phyloP scores from a whole-genome alignment of 2,113 vertebrate genomes.

The Myotis brandtii region DNA sequence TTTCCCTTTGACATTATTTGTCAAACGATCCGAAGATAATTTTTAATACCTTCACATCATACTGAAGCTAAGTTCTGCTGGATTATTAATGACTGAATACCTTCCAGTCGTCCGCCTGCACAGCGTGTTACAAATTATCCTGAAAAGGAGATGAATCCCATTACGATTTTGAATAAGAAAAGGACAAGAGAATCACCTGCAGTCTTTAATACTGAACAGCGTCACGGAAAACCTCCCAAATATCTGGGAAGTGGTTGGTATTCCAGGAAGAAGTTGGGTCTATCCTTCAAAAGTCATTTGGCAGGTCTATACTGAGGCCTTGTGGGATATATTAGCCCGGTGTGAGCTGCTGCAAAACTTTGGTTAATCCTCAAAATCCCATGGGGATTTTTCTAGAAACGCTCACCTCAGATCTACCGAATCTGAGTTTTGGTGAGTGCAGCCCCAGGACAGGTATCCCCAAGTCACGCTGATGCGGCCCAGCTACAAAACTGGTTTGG shows the following conservation, averaged over 20 bases:
- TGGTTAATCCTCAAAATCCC: neutral
- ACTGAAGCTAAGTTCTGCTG: slow-evolving; percentile 59
- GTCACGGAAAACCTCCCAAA: neutral
- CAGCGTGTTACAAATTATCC: slow-evolving; percentile 71
- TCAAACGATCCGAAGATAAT: slow-evolving; percentile 74
- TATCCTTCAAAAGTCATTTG: slow-evolving; percentile 53
- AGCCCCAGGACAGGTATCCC: neutral
- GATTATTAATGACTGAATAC: slow-evolving; percentile 77
- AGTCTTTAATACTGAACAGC: slow-evolving; percentile 18
- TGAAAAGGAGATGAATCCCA: slow-evolving; percentile 71
- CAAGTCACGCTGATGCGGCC: neutral
- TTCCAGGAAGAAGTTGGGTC: slow-evolving; percentile 36
- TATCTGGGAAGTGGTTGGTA: slow-evolving; percentile 33
- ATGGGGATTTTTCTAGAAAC: neutral
- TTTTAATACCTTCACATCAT: slow-evolving; percentile 73
- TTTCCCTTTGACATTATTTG: slow-evolving; percentile 77
- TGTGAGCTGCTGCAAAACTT: neutral
- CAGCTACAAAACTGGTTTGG: neutral
- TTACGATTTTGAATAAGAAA: slow-evolving; percentile 62
- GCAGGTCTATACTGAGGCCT: neutral
- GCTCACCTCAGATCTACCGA: neutral
- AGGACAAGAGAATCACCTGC: slow-evolving; percentile 55
- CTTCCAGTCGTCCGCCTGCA: slow-evolving; percentile 71
- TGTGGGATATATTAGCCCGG: neutral
- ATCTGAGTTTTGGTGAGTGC: neutral